Evolutionary conservation across 2,888 invertebrate species (phyloP), one percentile per base, ranked within the genome.

Genomic region (Sycophila texana): DNA sequence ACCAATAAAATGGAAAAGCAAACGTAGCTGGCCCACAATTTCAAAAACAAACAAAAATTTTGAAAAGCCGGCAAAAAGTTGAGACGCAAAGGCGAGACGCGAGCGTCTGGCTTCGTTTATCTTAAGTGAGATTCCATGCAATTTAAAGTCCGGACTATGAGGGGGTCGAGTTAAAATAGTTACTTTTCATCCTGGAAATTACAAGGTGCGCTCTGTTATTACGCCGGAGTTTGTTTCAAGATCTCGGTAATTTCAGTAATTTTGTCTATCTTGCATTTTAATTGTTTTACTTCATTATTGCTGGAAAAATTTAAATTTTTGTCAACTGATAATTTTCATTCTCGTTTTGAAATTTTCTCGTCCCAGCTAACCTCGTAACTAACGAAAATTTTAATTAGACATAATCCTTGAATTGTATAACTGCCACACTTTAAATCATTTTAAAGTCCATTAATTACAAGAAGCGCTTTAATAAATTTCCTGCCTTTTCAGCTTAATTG

Each of bases 181-280:
- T 79, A 70, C 51, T 70, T 79, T 79, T 79, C 79, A 79, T 74
- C 70, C 74, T 61, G 74, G 20, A 79, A 74, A 78, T 78, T 73
- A 73, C 57, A 53, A 68, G 26, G 61, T 47, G 26, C 39, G 53
- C n/a, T 13, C 66, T 67, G 22, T 74, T 79, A 75, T 74, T 79
- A 71, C 39, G n/a, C 12, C 47, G 60, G 14, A 72, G 70, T 71
- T 75, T 51, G n/a, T 74, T 70, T 61, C 65, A 63, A 79, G 65
- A 57, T 63, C 70, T 74, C 20, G 26, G 57, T 47, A 78, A 61
- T 77, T 51, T 65, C 12, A 61, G 65, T 53, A 71, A 77, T 77
- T 67, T 51, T 20, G 4, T 61, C 51, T 30, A 58, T 39, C 63
- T 71, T 66, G 22, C 47, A 53, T 39, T 73, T 77, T 73, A 67